Conservation (phyloP, 2,888 invertebrate species). For the Hirtodrosophila alboralis region DNA sequence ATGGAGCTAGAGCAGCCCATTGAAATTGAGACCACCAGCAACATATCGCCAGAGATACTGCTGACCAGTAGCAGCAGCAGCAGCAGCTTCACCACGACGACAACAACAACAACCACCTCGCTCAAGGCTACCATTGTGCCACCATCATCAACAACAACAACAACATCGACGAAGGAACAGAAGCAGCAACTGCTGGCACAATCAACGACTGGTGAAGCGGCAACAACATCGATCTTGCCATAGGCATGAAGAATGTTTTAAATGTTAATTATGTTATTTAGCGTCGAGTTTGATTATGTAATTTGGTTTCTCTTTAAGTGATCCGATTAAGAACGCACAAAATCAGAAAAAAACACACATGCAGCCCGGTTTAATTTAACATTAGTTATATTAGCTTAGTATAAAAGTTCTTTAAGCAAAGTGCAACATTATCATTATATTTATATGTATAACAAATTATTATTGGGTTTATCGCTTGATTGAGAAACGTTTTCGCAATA, state of each 20-base stretch:
- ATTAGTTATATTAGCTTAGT: conserved; percentile 63
- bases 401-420: conserved; percentile 46
- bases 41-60: conserved; percentile 47
- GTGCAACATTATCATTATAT: conserved; percentile 70
- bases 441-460: conserved; percentile 35
- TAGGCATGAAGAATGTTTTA: conserved; percentile 20
- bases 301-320: conserved; percentile 10
- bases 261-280: conserved; percentile 18
- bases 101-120: conserved; percentile 35
- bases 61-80: neutral
- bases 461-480: conserved; percentile 27
- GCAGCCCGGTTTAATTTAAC: conserved; percentile 63
- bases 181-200: neutral
- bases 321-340: conserved; percentile 47
- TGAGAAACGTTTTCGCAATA: conserved; percentile 17
- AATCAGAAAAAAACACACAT: conserved; percentile 16
- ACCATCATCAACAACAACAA: conserved; percentile 8
- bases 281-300: conserved; percentile 15
- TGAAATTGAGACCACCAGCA: conserved; percentile 62
- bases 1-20: conserved; percentile 71
- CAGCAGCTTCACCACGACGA: conserved; percentile 20
- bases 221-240: conserved; percentile 36
- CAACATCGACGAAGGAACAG: conserved; percentile 17
- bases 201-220: conserved; percentile 9
- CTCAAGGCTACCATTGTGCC: conserved; percentile 46